These are phyloP conservation scores for Coracias cyanogaster DNA, from an alignment of 2,797 vertebrate genomes.

Conservation along the genomic window DNA sequence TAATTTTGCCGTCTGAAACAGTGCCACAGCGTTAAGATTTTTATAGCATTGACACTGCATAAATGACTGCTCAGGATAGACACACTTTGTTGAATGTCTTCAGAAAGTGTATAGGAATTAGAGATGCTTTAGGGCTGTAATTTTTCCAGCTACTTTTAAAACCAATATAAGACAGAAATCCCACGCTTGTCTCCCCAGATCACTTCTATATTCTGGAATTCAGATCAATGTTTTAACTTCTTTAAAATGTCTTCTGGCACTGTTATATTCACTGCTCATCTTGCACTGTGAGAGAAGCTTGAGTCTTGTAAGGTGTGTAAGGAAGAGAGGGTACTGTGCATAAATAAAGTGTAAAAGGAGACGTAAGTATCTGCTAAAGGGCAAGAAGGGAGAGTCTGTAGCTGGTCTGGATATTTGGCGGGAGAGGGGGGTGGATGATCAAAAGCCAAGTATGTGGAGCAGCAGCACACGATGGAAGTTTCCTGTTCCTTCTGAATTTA, in stretches of 20 bases:
- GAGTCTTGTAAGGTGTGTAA: not conserved
- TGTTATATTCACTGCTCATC: not conserved
- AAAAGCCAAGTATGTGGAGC: not conserved
- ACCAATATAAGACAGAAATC: not conserved
- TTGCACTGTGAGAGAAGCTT: not conserved
- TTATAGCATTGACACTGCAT: constrained; percentile 4
- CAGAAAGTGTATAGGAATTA: not conserved
- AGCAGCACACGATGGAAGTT: not conserved
- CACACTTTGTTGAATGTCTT: not conserved
- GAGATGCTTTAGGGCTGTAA: not conserved
- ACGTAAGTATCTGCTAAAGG: not conserved
- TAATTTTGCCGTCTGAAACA: constrained; percentile 20
- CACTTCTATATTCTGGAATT: not conserved
- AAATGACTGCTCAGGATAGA: not conserved
- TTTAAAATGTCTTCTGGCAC: not conserved
- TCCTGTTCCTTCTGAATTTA: constrained; percentile 9
- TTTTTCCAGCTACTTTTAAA: not conserved
- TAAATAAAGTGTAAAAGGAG: constrained; percentile 39
- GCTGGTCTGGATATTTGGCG: not conserved
- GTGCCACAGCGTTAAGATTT: not conserved
- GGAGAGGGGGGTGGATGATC: not conserved
- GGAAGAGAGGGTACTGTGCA: not conserved
- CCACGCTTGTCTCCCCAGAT: not conserved
- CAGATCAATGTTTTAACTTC: not conserved
- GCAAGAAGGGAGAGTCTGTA: not conserved